Conservation (phyloP, 2,113 vertebrate genomes). For the Tautogolabrus adspersus region DNA sequence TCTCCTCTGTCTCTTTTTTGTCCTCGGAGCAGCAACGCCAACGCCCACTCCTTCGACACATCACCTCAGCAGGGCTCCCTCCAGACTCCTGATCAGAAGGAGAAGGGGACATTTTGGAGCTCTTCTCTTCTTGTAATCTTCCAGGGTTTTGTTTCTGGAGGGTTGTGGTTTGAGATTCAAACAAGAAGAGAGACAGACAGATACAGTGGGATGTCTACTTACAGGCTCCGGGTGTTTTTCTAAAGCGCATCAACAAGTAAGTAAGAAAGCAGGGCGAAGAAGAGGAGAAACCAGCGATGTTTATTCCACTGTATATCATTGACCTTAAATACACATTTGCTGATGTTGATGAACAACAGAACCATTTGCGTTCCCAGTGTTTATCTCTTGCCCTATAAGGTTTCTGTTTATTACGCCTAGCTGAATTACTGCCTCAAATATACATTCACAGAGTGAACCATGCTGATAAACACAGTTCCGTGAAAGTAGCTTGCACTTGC, state of each 20-base stretch:
- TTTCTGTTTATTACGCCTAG: not conserved
- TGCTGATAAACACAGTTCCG: constrained; percentile 6
- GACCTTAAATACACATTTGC: not conserved
- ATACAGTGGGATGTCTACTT: constrained; percentile 28
- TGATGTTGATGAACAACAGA: not conserved
- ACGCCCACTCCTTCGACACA: constrained; percentile 57
- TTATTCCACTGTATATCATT: not conserved
- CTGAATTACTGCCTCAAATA: constrained; percentile 13
- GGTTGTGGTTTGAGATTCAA: constrained; percentile 9
- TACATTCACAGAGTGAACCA: not conserved
- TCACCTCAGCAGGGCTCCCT: constrained; percentile 50
- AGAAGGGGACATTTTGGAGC: constrained; percentile 32
- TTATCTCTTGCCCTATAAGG: constrained; percentile 14
- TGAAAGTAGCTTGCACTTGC: constrained; percentile 11
- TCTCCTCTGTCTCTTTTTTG: constrained; percentile 27
- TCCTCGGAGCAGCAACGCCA: constrained; percentile 30
- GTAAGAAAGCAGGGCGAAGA: not conserved
- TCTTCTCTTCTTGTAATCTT: constrained; percentile 56
- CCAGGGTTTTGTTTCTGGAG: constrained; percentile 25
- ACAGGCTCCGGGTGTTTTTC: constrained; percentile 22
- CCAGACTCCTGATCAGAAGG: constrained; percentile 60
- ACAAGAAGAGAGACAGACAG: constrained; percentile 12
- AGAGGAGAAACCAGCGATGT: not conserved
- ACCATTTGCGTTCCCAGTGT: not conserved
- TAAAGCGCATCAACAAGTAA: not conserved